Evolutionary conservation across 1,140 invertebrate genomes (phyloP), one percentile per base, ranked within the genome.

Genomic region (Ylistrum balloti): DNA sequence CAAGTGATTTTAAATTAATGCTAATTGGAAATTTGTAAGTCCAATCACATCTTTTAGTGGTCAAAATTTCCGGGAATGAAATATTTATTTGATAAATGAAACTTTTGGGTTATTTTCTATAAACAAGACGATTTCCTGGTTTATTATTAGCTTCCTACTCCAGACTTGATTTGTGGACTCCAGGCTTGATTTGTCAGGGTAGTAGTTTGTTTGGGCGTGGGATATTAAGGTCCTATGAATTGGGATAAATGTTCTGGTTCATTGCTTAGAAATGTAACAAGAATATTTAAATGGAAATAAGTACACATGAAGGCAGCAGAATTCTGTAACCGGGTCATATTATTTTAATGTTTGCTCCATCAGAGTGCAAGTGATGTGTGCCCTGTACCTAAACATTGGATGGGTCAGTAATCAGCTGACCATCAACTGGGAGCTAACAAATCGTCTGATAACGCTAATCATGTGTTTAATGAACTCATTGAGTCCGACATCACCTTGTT

Each of bases 281-380:
- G 41, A 13, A 45, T 15, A 45, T n/a, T 11, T 74, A n/a, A 74
- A 74, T 28, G 22, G 56, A 5, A 74, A 9, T n/a, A 74, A 28
- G 56, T 74, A 74, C 22, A 74, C 22, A 74, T 74, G 22, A 5
- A n/a, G 22, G 5, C 56, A 28, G 22, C 0, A n/a, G 22, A 74
- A 74, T 74, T 74, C 1, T 74, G 28, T 28, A n/a, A 20, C 9
- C 56, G n/a, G n/a, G 56, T 74, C 56, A 74, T n/a, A 74, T 74
- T 74, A 74, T 74, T 74, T 74, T 74, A n/a, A 74, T n/a, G 28
- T 74, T 74, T 74, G 56, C 1, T 28, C 56, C 56, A 74, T 74
- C 56, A 74, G 56, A 13, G 56, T 74, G 56, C 28, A 74, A 74
- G 56, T 28, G n/a, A 74, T 74, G 56, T 9, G 9, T 74, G 56